These are phyloP conservation scores for Ips typographus DNA, from an alignment of 1,140 invertebrate species.

Conservation along the genomic window DNA sequence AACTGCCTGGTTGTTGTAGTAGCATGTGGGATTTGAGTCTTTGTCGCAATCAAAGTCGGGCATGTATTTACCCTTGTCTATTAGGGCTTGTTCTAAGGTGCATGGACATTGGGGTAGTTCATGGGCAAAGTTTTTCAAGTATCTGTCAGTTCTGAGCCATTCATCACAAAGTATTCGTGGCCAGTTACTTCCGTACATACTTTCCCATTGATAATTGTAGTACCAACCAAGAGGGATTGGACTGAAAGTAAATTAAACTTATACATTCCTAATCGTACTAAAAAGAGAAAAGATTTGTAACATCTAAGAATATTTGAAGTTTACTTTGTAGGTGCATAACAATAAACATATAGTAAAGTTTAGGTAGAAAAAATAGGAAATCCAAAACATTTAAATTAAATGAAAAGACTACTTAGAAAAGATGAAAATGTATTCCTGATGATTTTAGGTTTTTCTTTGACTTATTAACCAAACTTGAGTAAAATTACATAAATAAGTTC, in stretches of 20 bases:
- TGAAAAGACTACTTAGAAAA: too few relatives aligned
- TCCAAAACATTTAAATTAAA: too few relatives aligned
- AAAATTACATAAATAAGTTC: too few relatives aligned
- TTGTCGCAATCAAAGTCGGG: constrained; percentile 91
- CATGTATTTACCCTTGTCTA: constrained; percentile 89
- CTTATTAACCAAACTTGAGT: too few relatives aligned
- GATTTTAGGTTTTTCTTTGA: too few relatives aligned
- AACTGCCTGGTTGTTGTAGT: constrained; percentile 82
- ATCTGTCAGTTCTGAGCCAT: constrained; percentile 86
- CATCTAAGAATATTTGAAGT: neutral
- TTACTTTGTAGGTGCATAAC: neutral
- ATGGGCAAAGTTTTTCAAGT: constrained; percentile 83
- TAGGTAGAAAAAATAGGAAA: too few relatives aligned
- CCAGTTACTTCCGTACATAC: constrained; percentile 76
- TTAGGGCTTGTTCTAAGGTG: constrained; percentile 82
- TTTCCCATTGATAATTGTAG: constrained; percentile 84
- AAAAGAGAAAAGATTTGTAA: neutral
- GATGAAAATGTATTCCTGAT: too few relatives aligned
- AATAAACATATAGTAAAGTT: too few relatives aligned
- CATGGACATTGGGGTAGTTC: constrained; percentile 89
- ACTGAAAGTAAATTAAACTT: constrained; percentile 41
- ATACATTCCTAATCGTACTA: neutral
- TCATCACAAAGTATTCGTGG: constrained; percentile 77
- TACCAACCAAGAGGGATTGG: constrained; percentile 93
- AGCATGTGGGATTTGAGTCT: constrained; percentile 86